Conservation (phyloP, 2,888 invertebrate species). For the Onchidella celtica region DNA sequence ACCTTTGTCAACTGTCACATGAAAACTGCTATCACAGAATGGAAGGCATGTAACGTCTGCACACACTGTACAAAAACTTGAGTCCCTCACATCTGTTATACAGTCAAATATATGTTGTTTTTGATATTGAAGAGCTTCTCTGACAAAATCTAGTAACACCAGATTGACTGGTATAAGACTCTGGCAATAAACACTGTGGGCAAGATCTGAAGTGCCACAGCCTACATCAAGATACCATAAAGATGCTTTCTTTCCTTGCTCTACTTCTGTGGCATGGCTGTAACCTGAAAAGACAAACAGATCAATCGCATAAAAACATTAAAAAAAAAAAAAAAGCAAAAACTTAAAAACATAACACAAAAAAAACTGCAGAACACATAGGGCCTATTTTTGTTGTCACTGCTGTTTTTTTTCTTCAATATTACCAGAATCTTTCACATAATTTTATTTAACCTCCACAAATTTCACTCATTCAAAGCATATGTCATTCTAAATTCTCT, state of each 20-base stretch:
- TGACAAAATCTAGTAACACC: conserved; percentile 45
- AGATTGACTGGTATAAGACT: conserved; percentile 30
- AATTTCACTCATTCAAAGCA: too few relatives aligned
- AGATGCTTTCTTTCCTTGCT: not conserved
- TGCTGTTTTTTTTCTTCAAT: not conserved
- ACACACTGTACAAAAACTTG: conserved; percentile 25
- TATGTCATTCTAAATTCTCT: too few relatives aligned
- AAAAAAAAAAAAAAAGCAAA: not conserved
- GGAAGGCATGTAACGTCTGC: conserved; percentile 51
- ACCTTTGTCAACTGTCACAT: conserved; percentile 54
- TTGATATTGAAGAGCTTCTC: conserved; percentile 46
- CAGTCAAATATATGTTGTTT: not conserved
- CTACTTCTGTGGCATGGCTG: not conserved
- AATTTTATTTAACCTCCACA: too few relatives aligned
- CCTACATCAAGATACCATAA: conserved; percentile 43
- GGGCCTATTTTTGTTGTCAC: not conserved
- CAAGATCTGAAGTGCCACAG: conserved; percentile 47
- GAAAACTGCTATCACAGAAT: conserved; percentile 40
- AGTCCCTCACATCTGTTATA: not conserved
- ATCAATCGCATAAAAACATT: not conserved
- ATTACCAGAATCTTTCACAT: not conserved
- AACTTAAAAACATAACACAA: not conserved
- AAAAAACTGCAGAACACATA: not conserved
- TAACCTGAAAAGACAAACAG: not conserved
- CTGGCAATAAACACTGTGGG: conserved; percentile 22